phyloP scores from a whole-genome alignment of 2,888 invertebrate genomes.

The Campoletis raptor region DNA sequence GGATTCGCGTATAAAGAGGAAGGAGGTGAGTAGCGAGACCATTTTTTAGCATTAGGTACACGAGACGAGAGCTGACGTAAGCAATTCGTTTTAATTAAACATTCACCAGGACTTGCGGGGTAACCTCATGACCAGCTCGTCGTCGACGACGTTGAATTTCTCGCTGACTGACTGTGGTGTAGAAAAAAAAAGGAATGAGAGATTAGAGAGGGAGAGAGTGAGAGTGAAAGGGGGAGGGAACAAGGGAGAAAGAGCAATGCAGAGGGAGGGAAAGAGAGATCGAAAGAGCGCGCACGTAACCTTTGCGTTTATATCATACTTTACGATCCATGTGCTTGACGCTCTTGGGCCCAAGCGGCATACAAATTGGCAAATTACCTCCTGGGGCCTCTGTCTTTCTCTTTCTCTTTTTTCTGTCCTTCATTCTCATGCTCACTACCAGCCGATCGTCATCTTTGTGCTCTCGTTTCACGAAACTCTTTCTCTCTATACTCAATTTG shows the following conservation, averaged over 20 bases:
- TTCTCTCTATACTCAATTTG: slow-evolving; percentile 37
- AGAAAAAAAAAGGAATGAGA: slow-evolving; percentile 1
- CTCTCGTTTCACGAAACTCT: slow-evolving; percentile 53
- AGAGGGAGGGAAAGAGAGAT: slow-evolving; percentile 15
- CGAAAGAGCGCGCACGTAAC: slow-evolving; percentile 53
- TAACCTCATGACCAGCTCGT: slow-evolving; percentile 58
- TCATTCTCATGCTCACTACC: slow-evolving; percentile 25
- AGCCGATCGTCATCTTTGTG: slow-evolving; percentile 53
- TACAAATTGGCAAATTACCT: slow-evolving; percentile 74
- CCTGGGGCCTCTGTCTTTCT: slow-evolving; percentile 50
- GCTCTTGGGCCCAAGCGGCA: slow-evolving; percentile 67
- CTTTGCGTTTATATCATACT: slow-evolving; percentile 73
- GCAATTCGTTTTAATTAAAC: slow-evolving; percentile 75
- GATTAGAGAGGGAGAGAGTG: slow-evolving; percentile 12
- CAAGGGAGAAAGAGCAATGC: not conserved
- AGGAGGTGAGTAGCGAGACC: slow-evolving; percentile 42
- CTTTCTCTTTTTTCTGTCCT: slow-evolving; percentile 29
- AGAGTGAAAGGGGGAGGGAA: not conserved
- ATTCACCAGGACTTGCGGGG: slow-evolving; percentile 40
- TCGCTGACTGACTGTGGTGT: slow-evolving; percentile 30
- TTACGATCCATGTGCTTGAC: slow-evolving; percentile 72
- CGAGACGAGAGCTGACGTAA: slow-evolving; percentile 68
- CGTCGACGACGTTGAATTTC: slow-evolving; percentile 60
- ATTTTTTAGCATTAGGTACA: slow-evolving; percentile 57
- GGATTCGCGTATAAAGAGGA: slow-evolving; percentile 21